Evolutionary conservation across 2,113 vertebrate genomes (phyloP), one percentile per base, ranked within the genome.

Genomic region (Clarias magur): DNA sequence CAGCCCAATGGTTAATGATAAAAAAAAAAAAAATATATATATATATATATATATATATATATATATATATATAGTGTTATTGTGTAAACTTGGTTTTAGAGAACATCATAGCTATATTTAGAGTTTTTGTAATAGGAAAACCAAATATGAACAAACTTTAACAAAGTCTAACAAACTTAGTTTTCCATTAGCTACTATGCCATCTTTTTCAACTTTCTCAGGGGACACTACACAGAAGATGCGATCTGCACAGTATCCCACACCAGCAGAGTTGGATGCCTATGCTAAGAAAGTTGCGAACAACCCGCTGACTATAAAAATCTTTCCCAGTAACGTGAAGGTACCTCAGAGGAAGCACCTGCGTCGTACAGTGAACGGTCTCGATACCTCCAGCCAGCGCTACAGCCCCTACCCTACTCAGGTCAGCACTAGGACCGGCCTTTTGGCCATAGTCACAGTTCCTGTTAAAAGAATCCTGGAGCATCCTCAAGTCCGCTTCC

Each of bases 261-360:
- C 98, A 96, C 98, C 98, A 96, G 98, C 98, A 94, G 98, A 99
- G 97, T 97, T 99, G 96, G 98, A 99, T 94, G 98, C 98, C 87
- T 99, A 97, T 98, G 98, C 98, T 99, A 99, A 99, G 96, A 99
- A 99, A 95, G 97, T 99, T 93, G 98, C 98, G 96, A 97, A 99
- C 96, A 97, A 96, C 91, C 98, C 98, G 89, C 96, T 99, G 95
- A 99, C 97, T 93, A 98, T 99, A 94, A 99, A 99, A 95, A 99
- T 99, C 93, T 99, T 99, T 87, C 98, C 98, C 92, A 99, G 98
- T 96, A 99, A 97, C 88, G 96, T 99, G 93, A 99, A 99, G 94
- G 98, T 99, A 93, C 98, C 98, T 91, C 98, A 99, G 95, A 94
- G 97, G 95, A 99, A 99, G 95, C 98, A 99, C 95, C 94, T 99